Evolutionary conservation across 2,797 vertebrate genomes (phyloP).

Genomic region (Acanthiza pusilla): DNA sequence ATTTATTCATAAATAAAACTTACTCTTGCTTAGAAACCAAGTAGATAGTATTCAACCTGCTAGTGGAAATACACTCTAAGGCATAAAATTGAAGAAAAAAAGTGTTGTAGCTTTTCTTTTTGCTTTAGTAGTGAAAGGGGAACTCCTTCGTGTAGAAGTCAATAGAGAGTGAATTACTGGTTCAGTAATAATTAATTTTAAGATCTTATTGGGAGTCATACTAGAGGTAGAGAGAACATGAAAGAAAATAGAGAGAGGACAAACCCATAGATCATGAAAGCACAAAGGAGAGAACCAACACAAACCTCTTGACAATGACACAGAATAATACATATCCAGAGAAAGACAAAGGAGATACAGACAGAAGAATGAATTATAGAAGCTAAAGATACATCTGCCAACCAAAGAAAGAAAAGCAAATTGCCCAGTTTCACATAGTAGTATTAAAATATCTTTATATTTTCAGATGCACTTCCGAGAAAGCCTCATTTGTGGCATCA

Average conservation of each 20-base stretch:
- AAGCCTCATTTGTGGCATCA: background rate
- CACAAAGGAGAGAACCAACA: background rate
- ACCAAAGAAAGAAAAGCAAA: background rate
- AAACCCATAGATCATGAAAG: background rate
- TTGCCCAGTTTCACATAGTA: background rate
- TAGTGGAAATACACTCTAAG: background rate
- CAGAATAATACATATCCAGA: background rate
- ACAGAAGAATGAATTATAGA: background rate
- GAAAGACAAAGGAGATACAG: background rate
- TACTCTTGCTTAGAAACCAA: background rate
- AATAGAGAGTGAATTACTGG: background rate
- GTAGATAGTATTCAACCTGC: background rate
- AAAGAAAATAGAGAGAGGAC: background rate
- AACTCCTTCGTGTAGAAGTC: background rate
- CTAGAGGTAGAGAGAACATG: background rate
- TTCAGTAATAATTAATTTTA: background rate
- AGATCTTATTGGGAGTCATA: background rate
- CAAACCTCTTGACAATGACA: background rate
- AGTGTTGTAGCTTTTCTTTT: background rate
- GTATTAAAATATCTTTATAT: background rate
- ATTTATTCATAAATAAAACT: background rate
- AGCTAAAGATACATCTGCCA: background rate
- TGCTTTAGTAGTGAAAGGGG: background rate
- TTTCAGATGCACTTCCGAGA: background rate
- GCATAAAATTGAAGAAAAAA: background rate